phyloP scores from a whole-genome alignment of 2,113 vertebrate genomes.

The Brienomyrus longianalis region DNA sequence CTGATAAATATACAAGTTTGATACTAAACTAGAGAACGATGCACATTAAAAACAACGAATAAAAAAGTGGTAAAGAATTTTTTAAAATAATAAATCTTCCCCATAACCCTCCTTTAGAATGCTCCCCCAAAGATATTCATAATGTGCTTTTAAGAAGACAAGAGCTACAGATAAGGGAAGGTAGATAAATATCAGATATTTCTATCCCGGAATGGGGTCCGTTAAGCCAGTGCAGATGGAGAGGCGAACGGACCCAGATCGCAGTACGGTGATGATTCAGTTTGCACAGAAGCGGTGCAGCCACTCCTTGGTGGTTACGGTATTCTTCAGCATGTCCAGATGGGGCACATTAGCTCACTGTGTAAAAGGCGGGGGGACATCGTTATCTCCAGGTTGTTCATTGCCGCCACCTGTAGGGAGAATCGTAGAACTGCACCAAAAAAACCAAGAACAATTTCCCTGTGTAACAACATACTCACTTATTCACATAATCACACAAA shows the following conservation, averaged over 20 bases:
- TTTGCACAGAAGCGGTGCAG: conserved; percentile 94
- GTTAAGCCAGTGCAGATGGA: background rate
- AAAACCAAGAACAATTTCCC: background rate
- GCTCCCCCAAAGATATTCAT: too few species aligned
- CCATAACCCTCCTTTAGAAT: too few species aligned
- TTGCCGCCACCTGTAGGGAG: conserved; percentile 83
- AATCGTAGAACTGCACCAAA: background rate
- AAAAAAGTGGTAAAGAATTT: too few species aligned
- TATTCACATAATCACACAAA: background rate
- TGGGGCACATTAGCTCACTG: conserved; percentile 95
- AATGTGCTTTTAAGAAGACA: too few species aligned
- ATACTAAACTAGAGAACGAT: background rate
- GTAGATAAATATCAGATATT: background rate
- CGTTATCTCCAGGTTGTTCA: conserved; percentile 87
- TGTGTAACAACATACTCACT: background rate
- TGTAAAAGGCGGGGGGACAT: conserved; percentile 58
- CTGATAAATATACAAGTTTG: background rate
- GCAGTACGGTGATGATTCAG: conserved; percentile 92
- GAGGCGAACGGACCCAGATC: conserved; percentile 74
- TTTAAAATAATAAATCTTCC: too few species aligned
- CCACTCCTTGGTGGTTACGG: conserved; percentile 98
- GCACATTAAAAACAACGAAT: background rate
- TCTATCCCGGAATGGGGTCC: background rate
- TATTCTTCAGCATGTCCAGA: conserved; percentile 98
- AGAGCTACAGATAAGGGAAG: too few species aligned